Evolutionary conservation across 1,140 invertebrate species (phyloP).

Genomic region (Drosophila jambulina): DNA sequence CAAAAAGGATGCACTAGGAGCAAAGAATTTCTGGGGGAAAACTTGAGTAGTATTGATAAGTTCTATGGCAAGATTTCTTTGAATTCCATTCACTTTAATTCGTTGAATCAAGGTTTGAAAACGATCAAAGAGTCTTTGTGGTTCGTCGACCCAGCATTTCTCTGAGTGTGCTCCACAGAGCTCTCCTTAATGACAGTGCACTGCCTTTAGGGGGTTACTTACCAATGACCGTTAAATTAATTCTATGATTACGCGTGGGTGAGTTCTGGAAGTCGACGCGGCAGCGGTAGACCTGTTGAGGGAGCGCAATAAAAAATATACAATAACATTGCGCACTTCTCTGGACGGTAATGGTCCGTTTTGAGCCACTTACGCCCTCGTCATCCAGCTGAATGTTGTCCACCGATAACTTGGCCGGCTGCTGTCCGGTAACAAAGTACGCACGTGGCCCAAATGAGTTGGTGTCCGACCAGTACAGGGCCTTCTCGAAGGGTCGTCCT

Average conservation of each 20-base stretch:
- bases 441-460: constrained; percentile 91
- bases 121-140: neutral
- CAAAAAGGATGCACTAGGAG: constrained; percentile 21
- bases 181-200: constrained; percentile 57
- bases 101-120: neutral
- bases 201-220: constrained; percentile 85
- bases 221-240: constrained; percentile 96
- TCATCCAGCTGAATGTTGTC: constrained; percentile 93
- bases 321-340: constrained; percentile 47
- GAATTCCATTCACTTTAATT: neutral
- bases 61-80: neutral
- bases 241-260: constrained; percentile 94
- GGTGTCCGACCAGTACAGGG: constrained; percentile 92
- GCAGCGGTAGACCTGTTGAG: constrained; percentile 90
- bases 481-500: constrained; percentile 91
- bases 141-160: neutral
- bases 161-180: constrained; percentile 22
- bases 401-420: constrained; percentile 92
- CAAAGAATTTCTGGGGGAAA: neutral
- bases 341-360: constrained; percentile 13
- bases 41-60: neutral
- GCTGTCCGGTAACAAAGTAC: constrained; percentile 90
- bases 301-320: constrained; percentile 47
- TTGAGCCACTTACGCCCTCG: constrained; percentile 88
- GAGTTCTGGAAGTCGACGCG: constrained; percentile 96